Evolutionary conservation across 2,113 vertebrate species (phyloP).

Genomic region (Ornithorhynchus anatinus): DNA sequence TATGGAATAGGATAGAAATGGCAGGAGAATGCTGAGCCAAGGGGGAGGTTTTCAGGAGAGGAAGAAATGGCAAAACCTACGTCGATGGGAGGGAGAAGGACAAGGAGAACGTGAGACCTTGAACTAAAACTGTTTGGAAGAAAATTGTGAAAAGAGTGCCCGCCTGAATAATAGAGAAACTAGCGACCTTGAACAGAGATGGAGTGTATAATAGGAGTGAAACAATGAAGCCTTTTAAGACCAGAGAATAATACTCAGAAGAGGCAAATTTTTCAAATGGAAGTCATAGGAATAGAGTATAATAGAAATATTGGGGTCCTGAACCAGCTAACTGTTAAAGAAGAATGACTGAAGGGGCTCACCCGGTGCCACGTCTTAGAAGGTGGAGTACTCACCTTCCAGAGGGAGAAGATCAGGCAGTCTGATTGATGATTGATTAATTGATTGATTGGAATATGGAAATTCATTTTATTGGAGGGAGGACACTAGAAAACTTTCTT

Average conservation of each 20-base stretch:
- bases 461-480: constrained; percentile 51
- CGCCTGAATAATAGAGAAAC: constrained; percentile 72
- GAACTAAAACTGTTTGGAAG: constrained; percentile 67
- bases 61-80: constrained; percentile 75
- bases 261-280: constrained; percentile 64
- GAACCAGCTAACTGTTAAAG: constrained; percentile 56
- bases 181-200: constrained; percentile 75
- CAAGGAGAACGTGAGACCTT: constrained; percentile 72
- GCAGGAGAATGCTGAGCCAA: constrained; percentile 54
- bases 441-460: constrained; percentile 51
- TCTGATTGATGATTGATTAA: too few relatives aligned
- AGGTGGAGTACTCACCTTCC: neutral
- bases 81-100: too few relatives aligned
- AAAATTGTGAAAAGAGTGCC: constrained; percentile 65
- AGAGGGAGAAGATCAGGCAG: constrained; percentile 25
- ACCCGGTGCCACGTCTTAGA: constrained; percentile 40
- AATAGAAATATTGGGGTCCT: constrained; percentile 48
- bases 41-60: constrained; percentile 69
- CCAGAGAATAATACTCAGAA: constrained; percentile 70
- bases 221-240: constrained; percentile 74
- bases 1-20: constrained; percentile 54
- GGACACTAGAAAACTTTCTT: constrained; percentile 36
- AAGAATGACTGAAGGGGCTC: constrained; percentile 17
- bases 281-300: constrained; percentile 50
- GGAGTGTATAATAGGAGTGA: constrained; percentile 67